Percentiles rank a stretch among this genome's conserved stretches.
phyloP scores from a whole-genome alignment of 2,888 invertebrate genomes.

The Sepiola atlantica region DNA sequence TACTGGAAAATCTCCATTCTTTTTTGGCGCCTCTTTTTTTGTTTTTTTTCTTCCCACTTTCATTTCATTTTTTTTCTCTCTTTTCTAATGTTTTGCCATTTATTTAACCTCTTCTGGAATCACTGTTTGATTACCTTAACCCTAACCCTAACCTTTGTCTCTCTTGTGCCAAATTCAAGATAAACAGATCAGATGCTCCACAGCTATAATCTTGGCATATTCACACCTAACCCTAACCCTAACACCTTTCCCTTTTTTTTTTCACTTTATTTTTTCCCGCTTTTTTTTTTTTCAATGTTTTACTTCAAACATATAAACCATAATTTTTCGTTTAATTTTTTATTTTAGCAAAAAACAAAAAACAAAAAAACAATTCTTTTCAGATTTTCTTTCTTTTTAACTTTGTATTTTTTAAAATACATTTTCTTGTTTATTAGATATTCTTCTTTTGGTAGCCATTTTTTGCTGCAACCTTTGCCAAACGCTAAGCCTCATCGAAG shows the following conservation, averaged over 20 bases:
- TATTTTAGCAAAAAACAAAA: background rate
- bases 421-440: too few relatives aligned
- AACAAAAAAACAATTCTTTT: background rate
- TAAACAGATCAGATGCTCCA: background rate
- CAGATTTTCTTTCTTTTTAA: background rate
- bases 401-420: too few relatives aligned
- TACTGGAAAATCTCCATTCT: background rate
- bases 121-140: constrained; percentile 15
- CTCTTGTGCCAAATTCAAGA: background rate
- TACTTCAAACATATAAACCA: background rate
- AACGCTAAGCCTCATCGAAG: background rate
- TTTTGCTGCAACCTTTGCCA: background rate
- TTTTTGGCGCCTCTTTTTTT: background rate
- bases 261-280: background rate
- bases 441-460: constrained; percentile 16
- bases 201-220: background rate
- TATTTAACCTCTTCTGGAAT: background rate
- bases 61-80: background rate
- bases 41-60: background rate
- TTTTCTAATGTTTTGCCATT: background rate
- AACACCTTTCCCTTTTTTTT: background rate
- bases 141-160: too few relatives aligned
- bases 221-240: too few relatives aligned
- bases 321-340: background rate
- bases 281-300: background rate